Evolutionary conservation across 2,113 vertebrate genomes (phyloP).

Genomic region (Eretmochelys imbricata): DNA sequence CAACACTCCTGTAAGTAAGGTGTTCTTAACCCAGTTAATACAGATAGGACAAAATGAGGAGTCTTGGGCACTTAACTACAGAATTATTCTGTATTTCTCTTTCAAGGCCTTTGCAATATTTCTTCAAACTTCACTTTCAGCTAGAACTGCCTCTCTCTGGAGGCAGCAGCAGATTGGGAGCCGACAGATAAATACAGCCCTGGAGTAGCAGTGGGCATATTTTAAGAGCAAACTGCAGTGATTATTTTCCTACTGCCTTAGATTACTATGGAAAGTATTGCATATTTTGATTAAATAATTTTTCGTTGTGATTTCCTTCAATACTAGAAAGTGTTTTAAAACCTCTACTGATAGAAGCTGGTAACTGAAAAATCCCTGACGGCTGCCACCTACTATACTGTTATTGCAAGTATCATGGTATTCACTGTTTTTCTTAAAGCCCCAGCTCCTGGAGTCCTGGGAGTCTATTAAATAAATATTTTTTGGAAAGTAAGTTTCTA

Average conservation of each 20-base stretch:
- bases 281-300: not conserved
- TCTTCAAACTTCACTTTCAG: not conserved
- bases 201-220: fast-evolving
- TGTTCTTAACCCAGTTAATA: not conserved
- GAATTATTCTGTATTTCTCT: not conserved
- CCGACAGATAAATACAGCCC: not conserved
- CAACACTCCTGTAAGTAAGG: fast-evolving
- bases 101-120: not conserved
- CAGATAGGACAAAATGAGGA: not conserved
- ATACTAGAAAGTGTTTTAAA: not conserved
- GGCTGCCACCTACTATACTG: not conserved
- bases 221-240: not conserved
- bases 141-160: not conserved
- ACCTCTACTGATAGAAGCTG: not conserved
- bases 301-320: not conserved
- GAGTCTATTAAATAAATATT: not conserved
- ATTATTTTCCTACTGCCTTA: not conserved
- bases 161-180: not conserved
- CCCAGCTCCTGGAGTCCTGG: not conserved
- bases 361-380: not conserved
- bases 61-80: not conserved
- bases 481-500: not conserved
- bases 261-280: not conserved
- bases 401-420: not conserved
- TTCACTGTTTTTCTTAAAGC: not conserved